Conservation (phyloP, 1,140 invertebrate genomes). For the Harlomillsia oculata region DNA sequence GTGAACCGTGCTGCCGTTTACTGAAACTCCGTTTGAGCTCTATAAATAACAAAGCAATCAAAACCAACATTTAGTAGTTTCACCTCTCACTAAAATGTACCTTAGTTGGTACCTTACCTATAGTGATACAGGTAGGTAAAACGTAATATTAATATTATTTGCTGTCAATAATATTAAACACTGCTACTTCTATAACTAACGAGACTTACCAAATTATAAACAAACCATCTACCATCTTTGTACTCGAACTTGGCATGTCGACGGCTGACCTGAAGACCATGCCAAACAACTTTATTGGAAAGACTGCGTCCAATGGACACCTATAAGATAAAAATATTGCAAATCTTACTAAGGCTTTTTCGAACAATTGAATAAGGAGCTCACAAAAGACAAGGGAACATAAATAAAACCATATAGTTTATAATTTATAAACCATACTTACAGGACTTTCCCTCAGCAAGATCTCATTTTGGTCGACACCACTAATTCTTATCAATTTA, state of each 20-base stretch:
- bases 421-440: no score
- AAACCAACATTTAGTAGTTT: neutral
- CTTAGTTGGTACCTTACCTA: neutral
- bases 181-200: neutral
- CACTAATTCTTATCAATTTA: no score
- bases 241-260: constrained; percentile 24
- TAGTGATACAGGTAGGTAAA: no score
- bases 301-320: constrained; percentile 15
- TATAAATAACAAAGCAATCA: constrained; percentile 8
- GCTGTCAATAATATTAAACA: neutral
- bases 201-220: constrained; percentile 23
- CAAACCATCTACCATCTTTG: constrained; percentile 17
- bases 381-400: neutral
- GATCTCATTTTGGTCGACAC: no score
- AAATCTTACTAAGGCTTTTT: neutral
- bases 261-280: constrained; percentile 21
- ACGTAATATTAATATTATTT: no score
- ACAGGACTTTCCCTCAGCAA: no score
- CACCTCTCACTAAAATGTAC: neutral
- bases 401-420: neutral
- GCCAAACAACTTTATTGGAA: constrained; percentile 14
- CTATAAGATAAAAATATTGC: constrained; percentile 1
- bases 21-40: constrained; percentile 30
- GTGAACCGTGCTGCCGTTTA: constrained; percentile 14
- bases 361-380: no score